Evolutionary conservation across 1,140 invertebrate genomes (phyloP), one percentile per base, ranked within the genome.

Genomic region (Agrilus planipennis): DNA sequence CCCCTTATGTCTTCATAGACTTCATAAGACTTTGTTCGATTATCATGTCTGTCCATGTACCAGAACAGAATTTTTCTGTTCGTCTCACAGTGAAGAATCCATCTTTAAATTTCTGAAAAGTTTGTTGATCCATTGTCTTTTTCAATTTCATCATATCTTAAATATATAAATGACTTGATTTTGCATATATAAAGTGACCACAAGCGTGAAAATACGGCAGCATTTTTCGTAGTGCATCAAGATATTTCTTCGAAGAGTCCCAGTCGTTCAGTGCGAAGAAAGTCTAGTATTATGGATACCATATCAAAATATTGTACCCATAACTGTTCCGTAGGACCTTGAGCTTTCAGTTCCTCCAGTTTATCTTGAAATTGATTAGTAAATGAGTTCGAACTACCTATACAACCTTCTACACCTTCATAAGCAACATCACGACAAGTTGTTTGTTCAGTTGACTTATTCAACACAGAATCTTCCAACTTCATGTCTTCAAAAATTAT

Each of bases 241-340:
- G 42, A 45, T 65, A 57, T 45, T 56, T n/a, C 37, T 40, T 61
- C 23, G 39, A 50, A 65, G 55, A 57, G 34, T 6, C 60, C 60
- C 7, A 49, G 50, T 41, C 53, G 50, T 57, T 65, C 60, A 39
- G 62, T 57, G 39, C 47, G 45, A 50, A 68, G 52, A 34, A 68
- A 69, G 34, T 57, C 42, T 35, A 48, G 42, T 10, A 60, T 39
- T 44, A 66, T 45, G 35, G 52, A 42, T 19, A 63, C 42, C 57
- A 63, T 60, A 39, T 62, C 32, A 40, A 68, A 61, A 44, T 66
- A 67, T 53, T 66, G 61, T 15, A 60, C 38, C 64, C 62, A 67
- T 18, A 67, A 48, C 32, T 60, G 41, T 45, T 62, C 54, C 25
- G 62, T 67, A 9, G 46, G 52, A 42, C 58, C 59, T 42, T 32